Evolutionary conservation across 2,888 invertebrate genomes (phyloP), one percentile per base, ranked within the genome.

Genomic region (Lampropteryx suffumata): DNA sequence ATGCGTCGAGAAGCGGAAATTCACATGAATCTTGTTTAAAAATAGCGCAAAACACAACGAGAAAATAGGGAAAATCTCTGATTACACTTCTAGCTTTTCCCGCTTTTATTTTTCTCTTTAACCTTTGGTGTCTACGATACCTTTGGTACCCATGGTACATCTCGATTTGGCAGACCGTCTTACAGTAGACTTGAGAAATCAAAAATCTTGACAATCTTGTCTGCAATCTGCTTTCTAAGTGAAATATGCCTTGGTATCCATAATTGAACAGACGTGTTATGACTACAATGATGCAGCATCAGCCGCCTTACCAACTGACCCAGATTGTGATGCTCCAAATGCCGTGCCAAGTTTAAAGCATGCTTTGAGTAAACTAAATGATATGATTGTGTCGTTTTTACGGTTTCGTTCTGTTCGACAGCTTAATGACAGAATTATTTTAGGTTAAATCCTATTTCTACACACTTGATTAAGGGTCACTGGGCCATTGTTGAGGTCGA

Each of bases 221-320:
- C 17, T 3, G 17, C 17, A 17, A 17, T 30, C 30, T 30, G 12
- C 11, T 30, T 30, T 30, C 11, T 28, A 10, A 10, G 14, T 9
- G n/a, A 33, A 17, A 17, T 29, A 28, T 2, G 29, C 29, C 29
- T 11, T 44, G 68, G 73, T 67, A 2, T 17, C 17, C 17, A 17
- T 17, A 17, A 17, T 17, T 65, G 64, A 64, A 69, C 62, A 63
- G 51, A 61, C 54, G 51, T 42, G 55, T 62, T 51, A 68, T 71
- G 68, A 53, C 61, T 62, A 57, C 63, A 59, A 45, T 50, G 53
- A 62, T 63, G 61, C 64, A 64, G 49, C 58, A 43, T 37, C 47
- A 63, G 57, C 61, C 64, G 84, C 70, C 75, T 80, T 82, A 84
- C 84, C 84, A 82, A 85, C 73, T 87, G 88, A 84, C 87, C 86